Evolutionary conservation across 2,797 vertebrate species (phyloP).

Genomic region (Arctocebus calabarensis): DNA sequence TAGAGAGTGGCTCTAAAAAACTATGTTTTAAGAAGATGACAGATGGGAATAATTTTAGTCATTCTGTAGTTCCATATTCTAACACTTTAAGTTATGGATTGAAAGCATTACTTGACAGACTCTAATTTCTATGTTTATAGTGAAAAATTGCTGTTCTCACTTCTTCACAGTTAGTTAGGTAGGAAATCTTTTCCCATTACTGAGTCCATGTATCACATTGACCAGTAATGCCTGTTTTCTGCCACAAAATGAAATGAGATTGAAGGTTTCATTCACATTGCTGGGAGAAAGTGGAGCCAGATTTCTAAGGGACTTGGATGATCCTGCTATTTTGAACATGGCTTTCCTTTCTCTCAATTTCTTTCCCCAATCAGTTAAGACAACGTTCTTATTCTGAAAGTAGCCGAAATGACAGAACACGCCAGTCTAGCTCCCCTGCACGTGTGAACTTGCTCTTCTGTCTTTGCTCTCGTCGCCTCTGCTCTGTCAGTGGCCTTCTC

Average conservation of each 20-base stretch:
- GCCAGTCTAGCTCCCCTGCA: neutral
- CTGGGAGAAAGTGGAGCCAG: neutral
- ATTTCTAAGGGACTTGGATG: slow-evolving; percentile 11
- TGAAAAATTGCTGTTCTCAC: slow-evolving; percentile 57
- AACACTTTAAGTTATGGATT: slow-evolving; percentile 54
- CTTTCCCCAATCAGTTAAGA: neutral
- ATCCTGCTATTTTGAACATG: neutral
- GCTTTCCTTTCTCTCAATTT: neutral
- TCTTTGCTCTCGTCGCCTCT: neutral
- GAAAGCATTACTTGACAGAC: slow-evolving; percentile 41
- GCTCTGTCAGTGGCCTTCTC: neutral
- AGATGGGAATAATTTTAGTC: slow-evolving; percentile 66
- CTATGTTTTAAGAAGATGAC: slow-evolving; percentile 52
- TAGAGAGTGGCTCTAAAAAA: slow-evolving; percentile 45
- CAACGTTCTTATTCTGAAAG: neutral
- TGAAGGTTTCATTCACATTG: neutral
- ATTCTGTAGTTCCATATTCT: slow-evolving; percentile 60
- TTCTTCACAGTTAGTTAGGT: slow-evolving; percentile 16
- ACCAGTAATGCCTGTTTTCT: slow-evolving; percentile 41
- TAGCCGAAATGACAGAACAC: neutral
- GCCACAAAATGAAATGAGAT: slow-evolving; percentile 6
- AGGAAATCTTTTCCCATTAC: slow-evolving; percentile 60
- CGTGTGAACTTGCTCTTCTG: neutral
- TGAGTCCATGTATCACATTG: neutral
- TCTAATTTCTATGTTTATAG: slow-evolving; percentile 62